Evolutionary conservation across 2,888 invertebrate species (phyloP).

Genomic region (Syritta pipiens): DNA sequence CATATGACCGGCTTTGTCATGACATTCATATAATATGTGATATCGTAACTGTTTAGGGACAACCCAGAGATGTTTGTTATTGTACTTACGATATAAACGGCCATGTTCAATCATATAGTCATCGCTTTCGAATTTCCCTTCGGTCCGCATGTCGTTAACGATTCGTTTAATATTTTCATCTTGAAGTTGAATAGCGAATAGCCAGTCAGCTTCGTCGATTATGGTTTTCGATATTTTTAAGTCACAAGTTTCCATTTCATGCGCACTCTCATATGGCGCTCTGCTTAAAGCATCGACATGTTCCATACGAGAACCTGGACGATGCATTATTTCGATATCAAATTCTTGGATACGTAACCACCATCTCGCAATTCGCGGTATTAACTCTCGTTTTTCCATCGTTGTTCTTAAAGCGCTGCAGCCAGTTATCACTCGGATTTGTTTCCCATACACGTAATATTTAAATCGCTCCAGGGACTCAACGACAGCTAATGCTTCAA

Average conservation of each 20-base stretch:
- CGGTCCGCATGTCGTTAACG: neutral
- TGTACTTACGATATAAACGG: neutral
- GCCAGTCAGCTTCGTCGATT: neutral
- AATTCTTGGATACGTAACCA: conserved; percentile 65
- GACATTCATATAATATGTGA: conserved; percentile 15
- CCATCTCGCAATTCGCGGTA: conserved; percentile 67
- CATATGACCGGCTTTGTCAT: conserved; percentile 64
- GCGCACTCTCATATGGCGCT: conserved; percentile 9
- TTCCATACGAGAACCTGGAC: conserved; percentile 36
- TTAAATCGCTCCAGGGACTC: conserved; percentile 53
- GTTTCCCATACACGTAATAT: conserved; percentile 65
- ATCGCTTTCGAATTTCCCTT: neutral
- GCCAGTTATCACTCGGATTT: conserved; percentile 36
- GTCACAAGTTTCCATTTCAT: conserved; percentile 12
- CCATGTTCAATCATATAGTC: neutral
- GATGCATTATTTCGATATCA: conserved; percentile 56
- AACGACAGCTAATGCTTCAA: conserved; percentile 60
- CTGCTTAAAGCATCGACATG: conserved; percentile 50
- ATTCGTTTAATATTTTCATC: neutral
- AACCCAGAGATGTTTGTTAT: conserved; percentile 26
- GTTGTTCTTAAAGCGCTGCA: conserved; percentile 40
- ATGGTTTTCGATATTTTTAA: neutral
- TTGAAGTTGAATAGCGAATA: neutral
- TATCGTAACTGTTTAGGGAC: conserved; percentile 28
- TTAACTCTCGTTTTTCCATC: conserved; percentile 35